Evolutionary conservation across 2,113 vertebrate genomes (phyloP), one percentile per base, ranked within the genome.

Genomic region (Hoplias malabaricus): DNA sequence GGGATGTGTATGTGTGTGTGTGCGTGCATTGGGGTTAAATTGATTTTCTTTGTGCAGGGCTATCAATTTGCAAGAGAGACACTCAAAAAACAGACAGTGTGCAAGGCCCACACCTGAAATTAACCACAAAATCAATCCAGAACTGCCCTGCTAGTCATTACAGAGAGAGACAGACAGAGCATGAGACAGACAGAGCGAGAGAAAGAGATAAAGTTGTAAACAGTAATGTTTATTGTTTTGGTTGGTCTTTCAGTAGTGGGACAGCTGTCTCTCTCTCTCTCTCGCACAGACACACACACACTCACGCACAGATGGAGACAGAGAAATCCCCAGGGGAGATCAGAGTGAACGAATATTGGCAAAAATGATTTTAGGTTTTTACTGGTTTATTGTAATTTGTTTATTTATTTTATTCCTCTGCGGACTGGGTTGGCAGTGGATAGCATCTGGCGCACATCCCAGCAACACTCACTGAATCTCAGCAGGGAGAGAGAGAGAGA

Each of bases 281-380:
- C n/a, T n/a, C n/a, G n/a, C n/a, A n/a, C n/a, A n/a, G n/a, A 72
- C 31, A 34, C 75, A 56, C 36, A 38, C 29, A 66, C 8, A 40
- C 25, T 21, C n/a, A n/a, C n/a, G n/a, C n/a, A n/a, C n/a, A n/a
- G n/a, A n/a, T n/a, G n/a, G n/a, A n/a, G n/a, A n/a, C n/a, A n/a
- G n/a, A n/a, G n/a, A n/a, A n/a, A n/a, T n/a, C 42, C 29, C 25
- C 6, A 33, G 59, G 73, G 62, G 57, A 68, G 77, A 79, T 69
- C 53, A 21, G 62, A 69, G 40, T 65, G 68, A 80, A 69, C 68
- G 66, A 68, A 80, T 65, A 70, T 68, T 40, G 42, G 46, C 67
- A 68, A 83, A 82, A 80, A 77, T 83, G 72, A 68, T 75, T 79
- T 79, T 69, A 57, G 73, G 42, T 83, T 72, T 79, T 23, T 73